Percentiles rank a stretch among this genome's conserved stretches.
phyloP scores from a whole-genome alignment of 2,888 invertebrate genomes.

The Morpho deidamia region DNA sequence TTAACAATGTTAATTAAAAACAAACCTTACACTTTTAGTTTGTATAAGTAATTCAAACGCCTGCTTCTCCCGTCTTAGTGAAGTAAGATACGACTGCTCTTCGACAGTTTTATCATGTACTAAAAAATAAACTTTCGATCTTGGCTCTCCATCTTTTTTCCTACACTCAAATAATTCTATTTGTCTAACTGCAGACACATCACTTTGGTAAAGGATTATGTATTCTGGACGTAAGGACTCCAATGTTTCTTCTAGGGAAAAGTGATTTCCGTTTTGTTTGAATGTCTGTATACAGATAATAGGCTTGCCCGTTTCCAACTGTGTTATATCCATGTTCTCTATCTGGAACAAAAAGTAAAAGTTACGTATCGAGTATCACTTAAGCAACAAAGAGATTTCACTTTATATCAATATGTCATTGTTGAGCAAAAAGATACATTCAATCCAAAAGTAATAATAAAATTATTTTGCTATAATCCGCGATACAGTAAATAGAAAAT shows the following conservation, averaged over 20 bases:
- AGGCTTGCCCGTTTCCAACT: constrained; percentile 80
- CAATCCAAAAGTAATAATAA: too few relatives aligned
- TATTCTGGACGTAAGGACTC: constrained; percentile 85
- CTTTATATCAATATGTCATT: too few relatives aligned
- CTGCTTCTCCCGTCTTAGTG: constrained; percentile 93
- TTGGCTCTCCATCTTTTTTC: constrained; percentile 59
- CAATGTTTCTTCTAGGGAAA: constrained; percentile 84
- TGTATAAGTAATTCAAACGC: constrained; percentile 95
- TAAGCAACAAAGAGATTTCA: too few relatives aligned
- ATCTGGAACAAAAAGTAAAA: constrained; percentile 62
- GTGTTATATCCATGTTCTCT: constrained; percentile 82
- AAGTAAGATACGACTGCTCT: constrained; percentile 96
- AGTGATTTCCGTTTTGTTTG: constrained; percentile 84
- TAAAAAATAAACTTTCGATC: constrained; percentile 90
- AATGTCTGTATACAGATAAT: constrained; percentile 87
- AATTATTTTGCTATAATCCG: too few relatives aligned
- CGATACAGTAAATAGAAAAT: too few relatives aligned
- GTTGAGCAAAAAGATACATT: not conserved
- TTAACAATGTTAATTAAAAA: not conserved
- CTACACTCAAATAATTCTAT: constrained; percentile 90
- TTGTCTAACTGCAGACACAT: constrained; percentile 92
- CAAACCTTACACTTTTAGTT: constrained; percentile 88
- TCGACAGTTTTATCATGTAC: constrained; percentile 96
- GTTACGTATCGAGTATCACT: not conserved
- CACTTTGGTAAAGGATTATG: constrained; percentile 93